A percentile compares a stretch with the other conserved stretches of the same genome.
Evolutionary conservation across 2,797 vertebrate genomes (phyloP).

Genomic region (Danionella dracula): DNA sequence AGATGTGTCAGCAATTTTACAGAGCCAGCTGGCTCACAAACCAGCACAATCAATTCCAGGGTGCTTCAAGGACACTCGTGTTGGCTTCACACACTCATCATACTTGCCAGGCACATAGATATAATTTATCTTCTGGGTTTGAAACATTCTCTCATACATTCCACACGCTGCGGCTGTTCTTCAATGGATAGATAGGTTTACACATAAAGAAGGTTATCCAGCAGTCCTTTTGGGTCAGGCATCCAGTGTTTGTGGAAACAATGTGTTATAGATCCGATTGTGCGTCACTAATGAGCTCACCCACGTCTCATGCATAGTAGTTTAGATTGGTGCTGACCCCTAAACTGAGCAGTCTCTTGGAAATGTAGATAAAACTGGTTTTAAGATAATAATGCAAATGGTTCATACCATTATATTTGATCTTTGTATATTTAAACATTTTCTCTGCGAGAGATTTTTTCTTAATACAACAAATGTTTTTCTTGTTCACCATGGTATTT

Average conservation of each 20-base stretch:
- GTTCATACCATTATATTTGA: too few species aligned
- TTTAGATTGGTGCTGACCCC: too few species aligned
- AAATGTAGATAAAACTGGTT: too few species aligned
- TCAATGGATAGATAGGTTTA: constrained; percentile 9
- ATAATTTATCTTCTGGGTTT: background rate
- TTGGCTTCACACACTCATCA: background rate
- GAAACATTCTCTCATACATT: background rate
- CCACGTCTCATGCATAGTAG: background rate
- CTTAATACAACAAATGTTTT: too few species aligned
- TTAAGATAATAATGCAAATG: too few species aligned
- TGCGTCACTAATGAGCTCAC: background rate
- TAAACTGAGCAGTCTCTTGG: too few species aligned
- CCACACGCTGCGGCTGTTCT: background rate
- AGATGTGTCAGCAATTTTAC: constrained; percentile 5
- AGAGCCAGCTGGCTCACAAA: background rate
- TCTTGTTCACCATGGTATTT: too few species aligned
- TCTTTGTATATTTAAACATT: too few species aligned
- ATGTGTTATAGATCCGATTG: background rate
- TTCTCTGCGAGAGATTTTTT: too few species aligned
- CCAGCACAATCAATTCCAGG: background rate
- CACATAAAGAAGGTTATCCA: constrained; percentile 15
- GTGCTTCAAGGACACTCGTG: constrained; percentile 2
- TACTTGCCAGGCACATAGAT: background rate
- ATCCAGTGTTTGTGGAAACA: background rate
- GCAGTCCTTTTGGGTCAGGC: constrained; percentile 4